Conservation (phyloP, 1,140 invertebrate species). For the Ectropis grisescens region DNA sequence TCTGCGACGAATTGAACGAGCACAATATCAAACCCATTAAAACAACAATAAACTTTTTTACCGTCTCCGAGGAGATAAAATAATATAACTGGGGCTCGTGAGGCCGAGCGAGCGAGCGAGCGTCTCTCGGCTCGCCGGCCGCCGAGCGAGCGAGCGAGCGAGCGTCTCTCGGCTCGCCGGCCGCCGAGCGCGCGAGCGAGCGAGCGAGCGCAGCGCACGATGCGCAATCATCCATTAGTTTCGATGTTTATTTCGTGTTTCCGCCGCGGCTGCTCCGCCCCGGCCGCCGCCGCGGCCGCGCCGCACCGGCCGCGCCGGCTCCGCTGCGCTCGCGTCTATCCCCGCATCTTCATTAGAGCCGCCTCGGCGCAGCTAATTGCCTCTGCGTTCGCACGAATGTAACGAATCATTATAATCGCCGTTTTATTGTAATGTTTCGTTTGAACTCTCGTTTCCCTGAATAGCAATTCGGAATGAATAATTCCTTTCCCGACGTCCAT, state of each 20-base stretch:
- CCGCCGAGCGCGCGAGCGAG: conserved; percentile 10
- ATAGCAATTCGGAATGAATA: conserved; percentile 28
- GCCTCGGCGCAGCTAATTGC: conserved; percentile 22
- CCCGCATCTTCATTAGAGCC: conserved; percentile 30
- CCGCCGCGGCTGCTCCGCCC: conserved; percentile 33
- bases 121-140: neutral
- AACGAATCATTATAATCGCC: conserved; percentile 31
- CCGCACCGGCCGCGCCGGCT: neutral
- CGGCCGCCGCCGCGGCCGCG: conserved; percentile 24
- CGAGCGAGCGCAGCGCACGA: conserved; percentile 9
- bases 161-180: neutral
- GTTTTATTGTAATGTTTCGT: conserved; percentile 29
- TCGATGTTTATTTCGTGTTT: conserved; percentile 52
- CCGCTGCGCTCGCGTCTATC: conserved; percentile 12
- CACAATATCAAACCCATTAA: conserved; percentile 44
- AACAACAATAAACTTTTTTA: conserved; percentile 59
- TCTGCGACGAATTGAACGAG: conserved; percentile 4
- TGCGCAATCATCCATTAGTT: conserved; percentile 51
- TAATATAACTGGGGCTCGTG: conserved; percentile 40
- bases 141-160: conserved; percentile 2
- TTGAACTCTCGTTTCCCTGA: conserved; percentile 33
- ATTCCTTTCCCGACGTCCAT: conserved; percentile 37
- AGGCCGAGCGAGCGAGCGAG: conserved; percentile 1
- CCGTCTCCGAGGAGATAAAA: conserved; percentile 45
- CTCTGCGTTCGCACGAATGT: conserved; percentile 14